These are phyloP conservation scores for Addax nasomaculatus DNA, from an alignment of 2,113 vertebrate genomes.

Conservation along the genomic window DNA sequence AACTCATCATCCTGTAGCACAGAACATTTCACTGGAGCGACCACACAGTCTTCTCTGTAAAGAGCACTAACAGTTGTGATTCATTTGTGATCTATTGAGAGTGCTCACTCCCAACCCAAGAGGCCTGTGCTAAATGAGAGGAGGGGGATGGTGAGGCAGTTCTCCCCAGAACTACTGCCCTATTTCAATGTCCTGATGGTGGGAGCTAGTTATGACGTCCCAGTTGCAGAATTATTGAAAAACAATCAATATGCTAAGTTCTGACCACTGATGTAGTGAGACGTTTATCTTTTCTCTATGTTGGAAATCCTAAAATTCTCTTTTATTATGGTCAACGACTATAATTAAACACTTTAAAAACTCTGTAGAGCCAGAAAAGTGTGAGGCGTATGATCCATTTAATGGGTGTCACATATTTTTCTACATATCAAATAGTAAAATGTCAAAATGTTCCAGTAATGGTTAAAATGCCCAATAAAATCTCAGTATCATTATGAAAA, in stretches of 20 bases:
- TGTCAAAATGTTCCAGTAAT: constrained; percentile 6
- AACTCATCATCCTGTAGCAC: constrained; percentile 72
- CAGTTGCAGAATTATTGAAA: neutral
- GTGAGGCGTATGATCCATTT: neutral
- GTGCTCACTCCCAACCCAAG: constrained; percentile 28
- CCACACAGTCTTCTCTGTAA: constrained; percentile 35
- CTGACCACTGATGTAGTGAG: constrained; percentile 15
- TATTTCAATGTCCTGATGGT: constrained; percentile 7
- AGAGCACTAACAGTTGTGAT: constrained; percentile 58
- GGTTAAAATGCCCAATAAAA: constrained; percentile 21
- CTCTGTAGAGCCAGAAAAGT: neutral
- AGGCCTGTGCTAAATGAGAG: constrained; percentile 7
- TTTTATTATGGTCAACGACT: neutral
- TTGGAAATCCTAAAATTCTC: constrained; percentile 15
- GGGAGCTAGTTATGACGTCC: neutral
- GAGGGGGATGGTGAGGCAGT: neutral
- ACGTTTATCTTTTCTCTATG: neutral
- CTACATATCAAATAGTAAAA: neutral
- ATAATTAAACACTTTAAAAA: neutral
- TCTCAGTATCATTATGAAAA: constrained; percentile 59
- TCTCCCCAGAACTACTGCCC: constrained; percentile 16
- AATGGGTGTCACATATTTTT: constrained; percentile 1
- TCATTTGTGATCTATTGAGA: constrained; percentile 69
- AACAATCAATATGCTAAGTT: constrained; percentile 53
- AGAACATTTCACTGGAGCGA: constrained; percentile 56